These are phyloP conservation scores for Tetranychus urticae DNA, from an alignment of 1,140 invertebrate genomes.

Conservation along the genomic window DNA sequence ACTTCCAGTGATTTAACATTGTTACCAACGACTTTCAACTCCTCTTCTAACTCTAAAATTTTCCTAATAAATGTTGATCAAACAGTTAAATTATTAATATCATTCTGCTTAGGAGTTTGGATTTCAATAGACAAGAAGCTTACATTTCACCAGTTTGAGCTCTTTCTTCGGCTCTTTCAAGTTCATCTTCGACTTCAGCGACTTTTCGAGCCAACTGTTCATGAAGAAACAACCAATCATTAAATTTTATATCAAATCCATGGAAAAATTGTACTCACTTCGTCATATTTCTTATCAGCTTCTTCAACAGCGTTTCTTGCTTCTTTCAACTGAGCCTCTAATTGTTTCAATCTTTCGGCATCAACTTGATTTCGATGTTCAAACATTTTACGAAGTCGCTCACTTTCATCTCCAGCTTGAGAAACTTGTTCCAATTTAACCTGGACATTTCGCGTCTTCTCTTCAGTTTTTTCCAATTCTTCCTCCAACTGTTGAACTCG, in stretches of 20 bases:
- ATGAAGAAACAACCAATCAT: background rate
- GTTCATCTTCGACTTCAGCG: conserved; percentile 99
- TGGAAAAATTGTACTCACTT: conserved; percentile 39
- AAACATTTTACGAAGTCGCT: conserved; percentile 97
- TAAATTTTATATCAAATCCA: too few relatives aligned
- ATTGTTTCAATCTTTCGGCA: conserved; percentile 96
- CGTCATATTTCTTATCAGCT: conserved; percentile 99
- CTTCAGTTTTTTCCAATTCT: conserved; percentile 27
- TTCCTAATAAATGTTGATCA: conserved; percentile 30
- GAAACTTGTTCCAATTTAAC: conserved; percentile 96
- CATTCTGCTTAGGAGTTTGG: background rate
- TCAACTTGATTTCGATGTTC: conserved; percentile 97
- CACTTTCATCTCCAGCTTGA: conserved; percentile 94
- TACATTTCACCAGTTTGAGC: conserved; percentile 98
- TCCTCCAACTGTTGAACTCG: conserved; percentile 95
- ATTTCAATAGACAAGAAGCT: conserved; percentile 21
- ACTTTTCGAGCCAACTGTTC: conserved; percentile 96
- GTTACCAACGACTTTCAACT: conserved; percentile 95
- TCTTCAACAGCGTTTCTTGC: conserved; percentile 98
- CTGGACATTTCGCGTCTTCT: conserved; percentile 51
- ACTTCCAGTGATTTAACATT: conserved; percentile 99
- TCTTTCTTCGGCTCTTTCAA: conserved; percentile 98
- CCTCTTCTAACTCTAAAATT: conserved; percentile 97
- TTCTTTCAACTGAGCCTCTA: conserved; percentile 98
- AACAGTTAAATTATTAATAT: background rate